Evolutionary conservation across 2,888 invertebrate genomes (phyloP), one percentile per base, ranked within the genome.

Genomic region (Zeuzera pyrina): DNA sequence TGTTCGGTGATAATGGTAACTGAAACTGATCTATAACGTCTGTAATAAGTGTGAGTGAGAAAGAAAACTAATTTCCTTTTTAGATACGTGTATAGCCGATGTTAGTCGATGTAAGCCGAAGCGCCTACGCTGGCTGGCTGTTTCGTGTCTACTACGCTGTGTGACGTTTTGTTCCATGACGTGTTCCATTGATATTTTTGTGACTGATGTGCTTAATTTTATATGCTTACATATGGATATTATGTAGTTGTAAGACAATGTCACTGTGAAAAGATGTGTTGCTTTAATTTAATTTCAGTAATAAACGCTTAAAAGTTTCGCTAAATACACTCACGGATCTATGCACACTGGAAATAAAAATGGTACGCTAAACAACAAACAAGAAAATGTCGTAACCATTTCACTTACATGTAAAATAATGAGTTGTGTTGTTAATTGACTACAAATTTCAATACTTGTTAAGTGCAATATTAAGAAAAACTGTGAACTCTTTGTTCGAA

Each of bases 161-260:
- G 50, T 65, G 54, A 64, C 53, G 64, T 62, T 64, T 57, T 57
- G 48, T 62, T 53, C 45, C 53, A 53, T 72, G 65, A 67, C 69
- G 69, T 63, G 50, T 60, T 64, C 60, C 74, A 78, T 77, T 77
- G 73, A 73, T 65, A 60, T 63, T 63, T 61, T 58, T 51, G 49
- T 47, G 43, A 42, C 42, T 44, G 43, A 51, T 53, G 46, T 53
- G 40, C 39, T 39, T 31, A 45, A 49, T 29, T 12, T 34, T 31
- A 21, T 19, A 30, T 19, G 14, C 30, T 35, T 24, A 3, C 27
- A 31, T 14, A 11, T 19, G 12, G 15, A 25, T 14, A 13, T 16
- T 26, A 12, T 16, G 16, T 15, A 29, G 23, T 30, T 28, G 12
- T 26, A 31, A 22, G 22, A 29, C 28, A 29, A 25, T 23, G n/a